These are phyloP conservation scores for Lipophrys pholis DNA, from an alignment of 2,113 vertebrate species.

Conservation along the genomic window DNA sequence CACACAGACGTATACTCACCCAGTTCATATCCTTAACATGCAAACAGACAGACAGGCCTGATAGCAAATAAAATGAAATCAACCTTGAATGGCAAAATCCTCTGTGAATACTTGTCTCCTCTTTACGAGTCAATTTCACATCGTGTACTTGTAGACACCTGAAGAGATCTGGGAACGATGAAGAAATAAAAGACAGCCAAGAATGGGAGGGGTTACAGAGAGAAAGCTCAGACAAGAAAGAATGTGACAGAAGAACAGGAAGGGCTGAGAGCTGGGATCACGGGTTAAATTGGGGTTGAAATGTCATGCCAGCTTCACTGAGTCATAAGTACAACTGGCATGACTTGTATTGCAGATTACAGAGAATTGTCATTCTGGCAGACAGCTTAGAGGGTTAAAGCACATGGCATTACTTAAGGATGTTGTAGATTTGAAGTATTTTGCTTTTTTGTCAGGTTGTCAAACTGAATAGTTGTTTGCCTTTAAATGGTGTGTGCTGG, in stretches of 20 bases:
- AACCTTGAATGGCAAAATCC: conserved; percentile 82
- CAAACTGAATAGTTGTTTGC: conserved; percentile 38
- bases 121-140: conserved; percentile 79
- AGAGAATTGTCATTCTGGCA: conserved; percentile 33
- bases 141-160: conserved; percentile 73
- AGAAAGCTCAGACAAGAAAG: conserved; percentile 26
- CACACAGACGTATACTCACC: conserved; percentile 23
- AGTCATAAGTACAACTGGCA: conserved; percentile 41
- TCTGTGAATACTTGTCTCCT: conserved; percentile 76
- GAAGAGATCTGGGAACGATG: conserved; percentile 68
- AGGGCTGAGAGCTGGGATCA: conserved; percentile 65
- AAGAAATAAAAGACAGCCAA: conserved; percentile 34
- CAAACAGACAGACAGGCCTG: conserved; percentile 74
- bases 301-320: conserved; percentile 54
- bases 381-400: conserved; percentile 37
- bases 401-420: conserved; percentile 43
- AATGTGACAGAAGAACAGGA: conserved; percentile 43
- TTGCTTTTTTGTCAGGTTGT: conserved; percentile 46
- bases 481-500: background rate
- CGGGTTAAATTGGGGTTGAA: conserved; percentile 75
- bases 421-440: conserved; percentile 40
- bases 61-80: conserved; percentile 73
- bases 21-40: conserved; percentile 73
- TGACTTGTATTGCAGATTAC: conserved; percentile 28
- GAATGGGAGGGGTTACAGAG: conserved; percentile 40